These are phyloP conservation scores for Hydrochoerus hydrochaeris DNA, from an alignment of 2,113 vertebrate species.

Conservation along the genomic window DNA sequence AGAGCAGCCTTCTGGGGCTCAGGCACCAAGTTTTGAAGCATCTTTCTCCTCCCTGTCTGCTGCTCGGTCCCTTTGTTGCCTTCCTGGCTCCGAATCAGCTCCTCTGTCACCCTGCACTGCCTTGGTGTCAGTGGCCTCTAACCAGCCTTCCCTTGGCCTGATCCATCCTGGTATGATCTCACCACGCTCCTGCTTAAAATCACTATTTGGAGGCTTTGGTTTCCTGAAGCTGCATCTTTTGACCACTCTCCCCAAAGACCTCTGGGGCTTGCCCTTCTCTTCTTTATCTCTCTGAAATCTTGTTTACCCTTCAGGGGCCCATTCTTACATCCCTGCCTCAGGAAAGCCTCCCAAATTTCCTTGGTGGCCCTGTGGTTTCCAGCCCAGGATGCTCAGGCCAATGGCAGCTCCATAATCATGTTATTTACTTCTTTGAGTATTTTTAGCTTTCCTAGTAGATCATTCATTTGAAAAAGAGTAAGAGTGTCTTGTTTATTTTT, in stretches of 20 bases:
- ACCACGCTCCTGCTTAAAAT: neutral
- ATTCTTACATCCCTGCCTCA: neutral
- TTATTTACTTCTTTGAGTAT: neutral
- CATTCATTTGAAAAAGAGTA: constrained; percentile 26
- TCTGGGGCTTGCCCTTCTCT: neutral
- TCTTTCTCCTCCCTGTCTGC: neutral
- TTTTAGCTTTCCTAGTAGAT: neutral
- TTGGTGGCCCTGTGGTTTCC: neutral
- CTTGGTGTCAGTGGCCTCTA: neutral
- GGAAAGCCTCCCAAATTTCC: neutral
- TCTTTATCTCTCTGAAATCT: neutral
- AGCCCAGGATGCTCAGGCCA: fast-evolving
- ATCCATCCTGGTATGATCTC: neutral
- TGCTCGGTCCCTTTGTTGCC: neutral
- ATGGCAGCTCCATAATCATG: fast-evolving
- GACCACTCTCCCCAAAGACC: neutral
- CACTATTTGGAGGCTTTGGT: neutral
- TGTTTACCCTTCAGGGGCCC: neutral
- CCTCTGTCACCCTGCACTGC: fast-evolving
- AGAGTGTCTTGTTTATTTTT: constrained; percentile 19
- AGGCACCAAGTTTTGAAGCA: neutral
- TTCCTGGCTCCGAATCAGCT: neutral
- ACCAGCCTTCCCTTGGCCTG: neutral
- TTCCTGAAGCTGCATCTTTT: neutral
- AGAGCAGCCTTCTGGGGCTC: neutral